Conservation (phyloP, 2,113 vertebrate genomes). For the Eudyptes chrysolophus region DNA sequence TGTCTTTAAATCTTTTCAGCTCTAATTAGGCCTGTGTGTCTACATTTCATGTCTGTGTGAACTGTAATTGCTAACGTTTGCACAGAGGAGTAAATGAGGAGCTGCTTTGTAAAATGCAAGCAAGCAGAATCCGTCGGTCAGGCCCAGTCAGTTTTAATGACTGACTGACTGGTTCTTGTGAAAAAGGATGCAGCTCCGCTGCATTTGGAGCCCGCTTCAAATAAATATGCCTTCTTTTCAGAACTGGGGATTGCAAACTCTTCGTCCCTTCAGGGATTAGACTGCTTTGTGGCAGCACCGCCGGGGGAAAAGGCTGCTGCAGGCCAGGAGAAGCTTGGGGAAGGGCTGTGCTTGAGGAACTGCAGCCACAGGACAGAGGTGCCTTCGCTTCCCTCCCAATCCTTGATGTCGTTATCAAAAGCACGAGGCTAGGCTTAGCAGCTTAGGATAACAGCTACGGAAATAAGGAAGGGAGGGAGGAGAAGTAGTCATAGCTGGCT, state of each 20-base stretch:
- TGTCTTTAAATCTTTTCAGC: slow-evolving; percentile 26
- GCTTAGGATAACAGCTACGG: neutral
- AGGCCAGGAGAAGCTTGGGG: neutral
- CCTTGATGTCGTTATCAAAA: neutral
- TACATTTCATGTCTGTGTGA: neutral
- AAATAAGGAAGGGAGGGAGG: neutral
- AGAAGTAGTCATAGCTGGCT: neutral
- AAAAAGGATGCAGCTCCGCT: neutral
- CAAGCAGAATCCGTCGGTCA: neutral
- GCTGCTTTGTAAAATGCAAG: neutral
- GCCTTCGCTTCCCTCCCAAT: neutral
- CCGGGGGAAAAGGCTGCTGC: neutral
- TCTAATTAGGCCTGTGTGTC: slow-evolving; percentile 16
- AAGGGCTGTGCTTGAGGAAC: neutral
- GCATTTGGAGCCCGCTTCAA: neutral
- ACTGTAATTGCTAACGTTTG: neutral
- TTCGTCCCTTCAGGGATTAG: neutral
- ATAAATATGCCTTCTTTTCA: neutral
- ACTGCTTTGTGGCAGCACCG: neutral
- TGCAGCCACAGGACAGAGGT: neutral
- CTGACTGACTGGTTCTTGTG: neutral
- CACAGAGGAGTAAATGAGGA: neutral
- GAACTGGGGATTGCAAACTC: neutral
- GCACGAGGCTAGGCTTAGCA: neutral
- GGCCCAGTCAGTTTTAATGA: neutral